A percentile compares a stretch with the other conserved stretches of the same genome.
phyloP scores from a whole-genome alignment of 2,797 vertebrate genomes.

The Anguilla marmorata region DNA sequence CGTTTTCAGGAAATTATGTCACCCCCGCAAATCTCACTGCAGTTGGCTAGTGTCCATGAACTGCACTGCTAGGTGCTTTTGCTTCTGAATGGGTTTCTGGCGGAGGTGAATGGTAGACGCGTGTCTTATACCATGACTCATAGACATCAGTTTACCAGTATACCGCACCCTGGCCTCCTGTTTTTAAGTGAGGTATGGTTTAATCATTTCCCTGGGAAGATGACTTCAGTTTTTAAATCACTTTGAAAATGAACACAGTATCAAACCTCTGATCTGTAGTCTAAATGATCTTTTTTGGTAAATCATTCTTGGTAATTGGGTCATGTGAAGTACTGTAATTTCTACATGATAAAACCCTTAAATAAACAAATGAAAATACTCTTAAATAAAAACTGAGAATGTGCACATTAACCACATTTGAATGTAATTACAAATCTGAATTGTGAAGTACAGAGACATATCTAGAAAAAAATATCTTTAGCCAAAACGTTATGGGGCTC shows the following conservation, averaged over 20 bases:
- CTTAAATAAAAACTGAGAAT: no score
- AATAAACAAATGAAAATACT: no score
- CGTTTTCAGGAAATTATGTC: background rate
- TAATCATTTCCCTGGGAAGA: background rate
- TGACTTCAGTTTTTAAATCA: background rate
- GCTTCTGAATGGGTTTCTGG: background rate
- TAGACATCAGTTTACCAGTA: background rate
- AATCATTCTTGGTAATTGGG: background rate
- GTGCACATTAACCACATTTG: no score
- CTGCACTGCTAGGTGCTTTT: background rate
- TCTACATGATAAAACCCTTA: no score
- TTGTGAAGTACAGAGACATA: background rate
- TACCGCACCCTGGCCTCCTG: background rate
- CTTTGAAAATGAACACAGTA: background rate
- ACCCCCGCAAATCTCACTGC: background rate
- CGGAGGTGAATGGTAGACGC: background rate
- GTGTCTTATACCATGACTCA: background rate
- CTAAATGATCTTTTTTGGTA: background rate
- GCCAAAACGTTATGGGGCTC: no score
- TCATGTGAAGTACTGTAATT: background rate
- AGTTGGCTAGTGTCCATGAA: background rate
- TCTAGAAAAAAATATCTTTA: no score
- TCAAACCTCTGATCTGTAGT: background rate
- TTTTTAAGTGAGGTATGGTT: background rate
- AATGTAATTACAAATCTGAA: background rate